Conservation (phyloP, 2,113 vertebrate species). For the Gopherus flavomarginatus region DNA sequence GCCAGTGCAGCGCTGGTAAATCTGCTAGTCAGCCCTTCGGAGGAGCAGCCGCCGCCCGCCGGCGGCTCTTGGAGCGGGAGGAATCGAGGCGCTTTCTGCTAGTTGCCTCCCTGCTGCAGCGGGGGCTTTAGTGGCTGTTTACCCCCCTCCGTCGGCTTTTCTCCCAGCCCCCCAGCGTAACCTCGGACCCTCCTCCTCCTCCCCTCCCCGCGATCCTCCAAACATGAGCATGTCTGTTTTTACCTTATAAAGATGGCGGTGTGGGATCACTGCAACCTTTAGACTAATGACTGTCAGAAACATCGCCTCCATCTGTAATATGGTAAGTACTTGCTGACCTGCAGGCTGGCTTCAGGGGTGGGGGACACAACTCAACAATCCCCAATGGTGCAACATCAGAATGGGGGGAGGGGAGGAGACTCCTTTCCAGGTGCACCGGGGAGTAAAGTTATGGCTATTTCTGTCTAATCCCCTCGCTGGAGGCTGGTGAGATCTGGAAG, state of each 20-base stretch:
- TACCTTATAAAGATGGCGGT: conserved; percentile 92
- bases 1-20: neutral
- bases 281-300: conserved; percentile 99
- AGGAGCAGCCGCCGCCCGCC: neutral
- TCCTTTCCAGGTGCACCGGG: neutral
- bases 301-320: conserved; percentile 99
- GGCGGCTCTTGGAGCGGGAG: neutral
- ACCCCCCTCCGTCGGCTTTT: conserved; percentile 14
- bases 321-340: conserved; percentile 87
- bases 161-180: conserved; percentile 47
- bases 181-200: conserved; percentile 32
- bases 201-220: conserved; percentile 61
- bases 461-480: neutral
- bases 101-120: neutral
- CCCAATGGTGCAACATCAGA: neutral
- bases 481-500: neutral
- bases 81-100: neutral
- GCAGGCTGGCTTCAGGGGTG: neutral
- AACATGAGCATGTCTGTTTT: conserved; percentile 82
- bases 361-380: conserved; percentile 11
- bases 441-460: neutral
- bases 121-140: neutral
- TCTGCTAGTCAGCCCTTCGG: neutral
- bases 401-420: neutral
- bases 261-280: conserved; percentile 88